Conservation (phyloP, 2,797 vertebrate species). For the Octomys mimax region DNA sequence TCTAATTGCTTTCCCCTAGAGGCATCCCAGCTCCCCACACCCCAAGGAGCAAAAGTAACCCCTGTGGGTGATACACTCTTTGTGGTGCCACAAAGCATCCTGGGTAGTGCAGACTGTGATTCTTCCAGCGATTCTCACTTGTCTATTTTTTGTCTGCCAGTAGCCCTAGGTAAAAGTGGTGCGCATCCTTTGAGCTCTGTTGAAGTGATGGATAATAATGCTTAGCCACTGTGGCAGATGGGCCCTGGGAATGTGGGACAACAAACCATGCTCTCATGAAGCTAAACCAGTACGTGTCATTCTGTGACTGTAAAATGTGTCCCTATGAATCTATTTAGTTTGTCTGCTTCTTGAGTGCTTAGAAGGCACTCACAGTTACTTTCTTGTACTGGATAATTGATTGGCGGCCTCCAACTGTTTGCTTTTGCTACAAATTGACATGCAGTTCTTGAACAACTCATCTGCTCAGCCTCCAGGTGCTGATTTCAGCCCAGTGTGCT, state of each 20-base stretch:
- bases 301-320: constrained; percentile 43
- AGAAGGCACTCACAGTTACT: constrained; percentile 55
- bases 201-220: constrained; percentile 63
- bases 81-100: neutral
- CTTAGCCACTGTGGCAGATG: constrained; percentile 56
- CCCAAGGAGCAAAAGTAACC: neutral
- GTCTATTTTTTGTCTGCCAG: constrained; percentile 52
- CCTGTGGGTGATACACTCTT: neutral
- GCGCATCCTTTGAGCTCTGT: neutral
- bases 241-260: neutral
- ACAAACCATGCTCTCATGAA: constrained; percentile 45
- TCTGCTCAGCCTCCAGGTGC: neutral
- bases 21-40: neutral
- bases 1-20: neutral
- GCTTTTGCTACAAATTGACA: constrained; percentile 66
- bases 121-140: constrained; percentile 1
- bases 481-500: constrained; percentile 60
- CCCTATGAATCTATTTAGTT: constrained; percentile 38
- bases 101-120: neutral
- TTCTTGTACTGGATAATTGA: constrained; percentile 54
- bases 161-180: constrained; percentile 12
- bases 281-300: neutral
- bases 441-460: constrained; percentile 67
- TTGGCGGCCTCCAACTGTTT: constrained; percentile 68
- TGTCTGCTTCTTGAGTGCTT: constrained; percentile 64